Evolutionary conservation across 2,797 vertebrate genomes (phyloP), one percentile per base, ranked within the genome.

Genomic region (Sebastes diploproa): DNA sequence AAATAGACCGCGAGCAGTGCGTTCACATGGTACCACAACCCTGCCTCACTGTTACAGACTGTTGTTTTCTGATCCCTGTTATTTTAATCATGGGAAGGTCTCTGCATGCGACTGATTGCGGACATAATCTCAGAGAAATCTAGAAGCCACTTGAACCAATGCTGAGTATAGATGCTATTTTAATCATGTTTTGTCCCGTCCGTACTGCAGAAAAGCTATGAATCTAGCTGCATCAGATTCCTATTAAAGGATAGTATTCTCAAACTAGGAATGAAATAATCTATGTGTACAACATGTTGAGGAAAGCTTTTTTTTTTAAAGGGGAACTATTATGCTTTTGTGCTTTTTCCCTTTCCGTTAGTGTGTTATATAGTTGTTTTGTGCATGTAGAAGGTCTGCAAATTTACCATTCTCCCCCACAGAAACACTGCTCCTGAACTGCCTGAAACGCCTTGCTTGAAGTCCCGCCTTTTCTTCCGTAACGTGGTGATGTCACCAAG

Each of bases 111-210:
- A 69, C 50, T 5, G 65, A 73, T 50, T 61, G 64, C 62, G 76
- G 77, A 60, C 65, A 38, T 46, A 61, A 88, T 72, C 73, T 27
- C 32, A 30, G 46, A 65, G 23, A 78, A 78, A 88, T 76, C 78
- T 84, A 38, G 27, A 56, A 67, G 29, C 62, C 60, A 46, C 74
- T 62, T 75, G 58, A 85, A 89, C 66, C 71, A 58, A 75, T 70
- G 84, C 76, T 80, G 59, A 85, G 82, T 85, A 84, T 38, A 88
- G 74, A 69, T 25, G n/a, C 75, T 82, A 87, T 86, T 85, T 88
- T 80, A 77, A 82, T 36, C 46, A 64, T 61, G 63, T 32, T 63
- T 34, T 23, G 61, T 72, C 36, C 22, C 9, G 6, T 73, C 73
- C 55, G 72, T 69, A 46, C 30, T 67, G 74, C 58, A 61, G 46